A percentile compares a stretch with the other conserved stretches of the same genome.
Conservation (phyloP, 2,888 invertebrate genomes). For the Andrena bucephala region DNA sequence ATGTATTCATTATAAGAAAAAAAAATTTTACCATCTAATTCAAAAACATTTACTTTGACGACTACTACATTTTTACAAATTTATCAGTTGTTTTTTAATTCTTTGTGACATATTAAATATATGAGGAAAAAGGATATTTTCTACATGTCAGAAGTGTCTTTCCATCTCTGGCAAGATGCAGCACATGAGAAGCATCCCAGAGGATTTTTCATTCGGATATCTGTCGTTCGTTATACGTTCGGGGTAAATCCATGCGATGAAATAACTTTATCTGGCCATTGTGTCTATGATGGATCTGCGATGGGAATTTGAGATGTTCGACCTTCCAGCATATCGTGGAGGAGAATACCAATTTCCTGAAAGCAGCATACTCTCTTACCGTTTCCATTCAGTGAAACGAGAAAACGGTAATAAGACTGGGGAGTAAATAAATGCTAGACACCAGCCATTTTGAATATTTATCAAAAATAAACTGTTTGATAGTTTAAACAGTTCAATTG, state of each 20-base stretch:
- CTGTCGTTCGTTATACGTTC: neutral
- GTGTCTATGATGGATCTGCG: conserved; percentile 79
- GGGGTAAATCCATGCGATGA: neutral
- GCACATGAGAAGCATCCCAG: conserved; percentile 24
- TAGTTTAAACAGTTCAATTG: neutral
- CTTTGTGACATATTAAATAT: neutral
- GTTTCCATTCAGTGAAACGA: neutral
- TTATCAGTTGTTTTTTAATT: neutral
- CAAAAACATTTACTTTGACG: neutral
- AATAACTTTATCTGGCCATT: conserved; percentile 4
- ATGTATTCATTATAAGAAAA: neutral
- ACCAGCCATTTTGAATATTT: neutral
- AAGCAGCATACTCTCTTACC: conserved; percentile 42
- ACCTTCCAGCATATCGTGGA: conserved; percentile 82
- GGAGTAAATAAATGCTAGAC: too few relatives aligned
- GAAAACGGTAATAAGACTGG: neutral
- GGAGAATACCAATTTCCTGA: conserved; percentile 81
- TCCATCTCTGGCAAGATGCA: conserved; percentile 12
- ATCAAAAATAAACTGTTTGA: neutral
- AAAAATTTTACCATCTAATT: neutral
- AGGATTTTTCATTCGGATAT: neutral
- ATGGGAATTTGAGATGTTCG: conserved; percentile 79
- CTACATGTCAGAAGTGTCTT: neutral
- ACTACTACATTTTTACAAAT: neutral
- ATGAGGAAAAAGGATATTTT: neutral